Base-by-base conservation (phyloP, 2,113 vertebrate genomes). In the Vidua chalybeata region DNA sequence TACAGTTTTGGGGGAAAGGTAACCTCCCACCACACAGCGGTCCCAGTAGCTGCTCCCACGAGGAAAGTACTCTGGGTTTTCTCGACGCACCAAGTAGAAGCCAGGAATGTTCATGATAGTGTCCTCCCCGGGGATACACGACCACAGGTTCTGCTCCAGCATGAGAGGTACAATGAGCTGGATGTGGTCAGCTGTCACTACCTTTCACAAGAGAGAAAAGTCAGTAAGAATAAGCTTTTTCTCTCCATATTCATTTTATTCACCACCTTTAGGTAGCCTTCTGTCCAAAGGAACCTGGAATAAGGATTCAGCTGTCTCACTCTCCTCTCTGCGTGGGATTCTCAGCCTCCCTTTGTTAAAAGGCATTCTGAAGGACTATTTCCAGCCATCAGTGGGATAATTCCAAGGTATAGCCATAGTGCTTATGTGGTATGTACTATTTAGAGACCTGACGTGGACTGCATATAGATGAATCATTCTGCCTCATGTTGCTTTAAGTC, bases 41-140 rank as follows among this genome's bases (percentile, higher is more conserved):
- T 99, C 99, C 99, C 99, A 99, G 97, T 99, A 99, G 97, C 99
- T 99, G 97, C 98, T 99, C 28, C 98, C 99, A 3, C 99, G 98
- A 46, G 99, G 99, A 93, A 99, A 99, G 93, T 99, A 99, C 89
- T 99, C 99, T 27, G 99, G 96, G 94, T 99, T 99, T 96, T 99
- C 99, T 64, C 99, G 98, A 81, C 99, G 99, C 37, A 99, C 97
- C 45, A 99, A 97, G 97, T 98, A 99, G 98, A 99, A 99, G 58
- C 99, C 99, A 18, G 99, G 99, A 88, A 99, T 90, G 24, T 99
- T 99, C 98, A 99, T 99, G 97, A 99, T 99, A 48, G 99, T 99
- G 93, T 99, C 99, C 97, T 99, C 99, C 1, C 99, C 99, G 0
- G 99, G 99, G 74, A 99, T 97, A 67, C 99, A 98, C 0, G 99